Base-by-base conservation (phyloP, 1,140 invertebrate species). In the Saccostrea glomerata region DNA sequence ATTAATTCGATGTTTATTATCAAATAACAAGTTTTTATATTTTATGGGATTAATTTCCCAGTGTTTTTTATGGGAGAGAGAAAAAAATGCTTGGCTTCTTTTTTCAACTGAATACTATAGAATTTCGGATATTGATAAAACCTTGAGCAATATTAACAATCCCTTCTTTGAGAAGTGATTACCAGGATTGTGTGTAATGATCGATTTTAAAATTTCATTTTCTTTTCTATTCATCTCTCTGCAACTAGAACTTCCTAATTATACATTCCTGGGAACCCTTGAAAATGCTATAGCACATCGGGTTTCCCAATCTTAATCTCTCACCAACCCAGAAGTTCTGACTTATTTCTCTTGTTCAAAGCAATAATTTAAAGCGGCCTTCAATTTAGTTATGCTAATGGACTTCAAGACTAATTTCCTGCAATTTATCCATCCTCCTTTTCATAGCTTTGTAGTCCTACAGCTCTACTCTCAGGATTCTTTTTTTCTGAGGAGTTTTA, bases 261-360 rank as follows among this genome's bases (percentile, higher is more conserved):
- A 77, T 36, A 77, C 23, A 77, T 77, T 77, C 70, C 70, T 77
- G 70, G 70, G 70, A 77, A 77, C 70, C 70, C 70, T 77, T 77
- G 70, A 77, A 66, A 77, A 77, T 77, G 70, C 70, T 36, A 77
- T 77, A 77, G 70, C 70, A 77, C 70, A 77, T 77, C 30, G 70
- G 47, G 70, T 77, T 77, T 77, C 25, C 70, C 70, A 77, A 3
- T 77, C 70, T 77, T 30, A 30, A 77, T 77, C 70, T 77, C 70
- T 77, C 70, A 77, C 70, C 70, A 77, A 77, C 70, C 70, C 70
- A 30, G 70, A 77, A 77, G 30, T 25, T 77, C 70, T 77, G 30
- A 30, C 70, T 77, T 77, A 77, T 77, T 77, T 77, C 70, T 77
- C 70, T 30, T 77, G 70, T 77, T 77, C 70, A 77, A 77, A 77